phyloP scores from a whole-genome alignment of 2,797 vertebrate species.

The Trachops cirrhosus region DNA sequence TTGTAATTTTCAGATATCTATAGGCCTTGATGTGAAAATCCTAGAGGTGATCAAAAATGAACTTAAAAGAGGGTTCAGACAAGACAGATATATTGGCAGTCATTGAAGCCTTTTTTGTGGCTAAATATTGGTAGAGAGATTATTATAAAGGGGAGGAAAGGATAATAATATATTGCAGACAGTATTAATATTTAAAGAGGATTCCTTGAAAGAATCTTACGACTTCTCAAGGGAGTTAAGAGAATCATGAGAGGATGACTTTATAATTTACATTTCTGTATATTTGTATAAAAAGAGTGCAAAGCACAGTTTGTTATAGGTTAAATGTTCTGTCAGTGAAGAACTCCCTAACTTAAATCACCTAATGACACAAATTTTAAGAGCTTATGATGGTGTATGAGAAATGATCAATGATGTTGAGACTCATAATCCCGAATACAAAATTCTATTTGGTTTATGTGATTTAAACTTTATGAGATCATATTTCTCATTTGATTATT shows the following conservation, averaged over 20 bases:
- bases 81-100: neutral
- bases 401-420: conserved; percentile 51
- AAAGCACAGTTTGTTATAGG: conserved; percentile 35
- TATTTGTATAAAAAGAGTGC: conserved; percentile 49
- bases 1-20: neutral
- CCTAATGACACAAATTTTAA: conserved; percentile 39
- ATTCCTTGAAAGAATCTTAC: neutral
- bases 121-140: neutral
- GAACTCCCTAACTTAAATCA: conserved; percentile 62
- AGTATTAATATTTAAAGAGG: neutral
- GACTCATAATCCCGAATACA: conserved; percentile 38
- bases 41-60: neutral
- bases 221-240: neutral
- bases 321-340: conserved; percentile 66
- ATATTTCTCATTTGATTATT: conserved; percentile 54
- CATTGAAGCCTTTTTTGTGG: neutral
- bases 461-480: conserved; percentile 33
- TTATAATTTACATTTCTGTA: conserved; percentile 26
- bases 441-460: conserved; percentile 31
- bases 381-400: conserved; percentile 39
- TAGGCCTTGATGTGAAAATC: neutral
- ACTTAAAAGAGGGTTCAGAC: neutral
- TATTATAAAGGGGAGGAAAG: neutral
- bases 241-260: neutral
- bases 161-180: neutral